phyloP scores from a whole-genome alignment of 2,888 invertebrate genomes.

The Pecten maximus region DNA sequence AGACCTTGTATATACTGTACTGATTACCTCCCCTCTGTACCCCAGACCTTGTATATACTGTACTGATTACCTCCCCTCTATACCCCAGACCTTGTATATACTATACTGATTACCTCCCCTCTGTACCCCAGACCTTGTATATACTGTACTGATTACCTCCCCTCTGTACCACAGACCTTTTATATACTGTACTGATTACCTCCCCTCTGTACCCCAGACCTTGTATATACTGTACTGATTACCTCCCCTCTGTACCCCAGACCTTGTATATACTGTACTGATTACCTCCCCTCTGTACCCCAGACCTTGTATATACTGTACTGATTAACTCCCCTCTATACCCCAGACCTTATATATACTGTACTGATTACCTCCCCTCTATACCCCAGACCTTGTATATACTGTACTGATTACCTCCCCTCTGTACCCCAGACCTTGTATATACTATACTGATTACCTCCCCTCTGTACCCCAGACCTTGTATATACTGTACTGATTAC shows the following conservation, averaged over 20 bases:
- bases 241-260: no score
- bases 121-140: conserved; percentile 80
- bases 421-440: conserved; percentile 84
- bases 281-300: conserved; percentile 82
- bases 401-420: conserved; percentile 83
- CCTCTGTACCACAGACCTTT: neutral
- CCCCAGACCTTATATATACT: conserved; percentile 65
- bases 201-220: neutral
- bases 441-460: conserved; percentile 82
- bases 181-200: no score
- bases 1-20: conserved; percentile 33
- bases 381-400: neutral
- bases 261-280: conserved; percentile 75
- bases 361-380: neutral
- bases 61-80: conserved; percentile 77
- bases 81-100: neutral
- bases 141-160: conserved; percentile 2
- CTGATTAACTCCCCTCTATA: conserved; percentile 84
- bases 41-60: conserved; percentile 84
- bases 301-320: conserved; percentile 84
- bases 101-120: conserved; percentile 83
- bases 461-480: neutral
- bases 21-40: conserved; percentile 80
- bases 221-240: neutral
- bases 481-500: conserved; percentile 76